A percentile compares a stretch with the other conserved stretches of the same genome.
Evolutionary conservation across 2,797 vertebrate species (phyloP).

Genomic region (Danionella dracula): DNA sequence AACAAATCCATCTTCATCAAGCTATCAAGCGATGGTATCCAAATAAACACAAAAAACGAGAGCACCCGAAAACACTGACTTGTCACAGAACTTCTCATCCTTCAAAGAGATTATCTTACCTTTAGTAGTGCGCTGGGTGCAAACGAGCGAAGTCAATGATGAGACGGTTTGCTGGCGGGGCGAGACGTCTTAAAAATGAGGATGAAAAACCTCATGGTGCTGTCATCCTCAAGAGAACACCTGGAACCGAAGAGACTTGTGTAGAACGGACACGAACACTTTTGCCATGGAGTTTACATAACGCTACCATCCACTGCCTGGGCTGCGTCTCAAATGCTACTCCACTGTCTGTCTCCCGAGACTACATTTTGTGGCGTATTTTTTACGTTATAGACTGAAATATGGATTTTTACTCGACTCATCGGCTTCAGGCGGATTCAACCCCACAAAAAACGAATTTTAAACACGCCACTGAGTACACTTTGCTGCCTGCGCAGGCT

Average conservation of each 20-base stretch:
- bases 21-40: not conserved
- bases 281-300: constrained; percentile 65
- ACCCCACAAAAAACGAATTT: not conserved
- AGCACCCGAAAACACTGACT: not conserved
- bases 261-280: constrained; percentile 28
- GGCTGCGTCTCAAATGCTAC: not conserved
- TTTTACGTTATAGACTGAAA: not conserved
- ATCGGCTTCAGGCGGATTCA: no score
- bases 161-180: not conserved
- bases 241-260: not conserved
- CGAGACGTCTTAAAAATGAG: not conserved
- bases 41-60: not conserved
- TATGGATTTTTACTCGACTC: no score
- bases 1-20: not conserved
- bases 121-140: not conserved
- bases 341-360: not conserved
- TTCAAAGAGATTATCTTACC: not conserved
- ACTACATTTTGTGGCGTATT: not conserved
- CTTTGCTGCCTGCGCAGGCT: not conserved
- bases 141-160: not conserved
- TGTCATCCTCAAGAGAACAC: constrained; percentile 19
- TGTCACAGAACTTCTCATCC: not conserved
- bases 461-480: no score
- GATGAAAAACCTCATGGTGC: not conserved
- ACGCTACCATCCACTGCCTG: constrained; percentile 74